Conservation (phyloP, 2,113 vertebrate species). For the Ochotona curzoniae region DNA sequence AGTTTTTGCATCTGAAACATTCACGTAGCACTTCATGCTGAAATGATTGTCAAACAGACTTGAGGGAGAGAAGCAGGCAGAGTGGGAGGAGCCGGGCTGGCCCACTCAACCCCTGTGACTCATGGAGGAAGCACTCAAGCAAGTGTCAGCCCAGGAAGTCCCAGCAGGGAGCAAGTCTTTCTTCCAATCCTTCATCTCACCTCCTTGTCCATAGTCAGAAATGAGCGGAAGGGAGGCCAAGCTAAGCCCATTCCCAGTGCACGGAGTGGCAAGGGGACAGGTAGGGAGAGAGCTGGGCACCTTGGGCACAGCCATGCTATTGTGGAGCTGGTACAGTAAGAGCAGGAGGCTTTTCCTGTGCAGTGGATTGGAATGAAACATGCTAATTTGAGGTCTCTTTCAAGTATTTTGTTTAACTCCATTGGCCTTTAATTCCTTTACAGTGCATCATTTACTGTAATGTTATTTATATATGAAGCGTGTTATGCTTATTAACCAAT, state of each 20-base stretch:
- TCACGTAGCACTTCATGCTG: not conserved
- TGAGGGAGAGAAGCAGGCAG: conserved; percentile 70
- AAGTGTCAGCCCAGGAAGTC: conserved; percentile 75
- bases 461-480: conserved; percentile 90
- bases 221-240: conserved; percentile 67
- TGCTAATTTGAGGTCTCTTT: conserved; percentile 94
- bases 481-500: conserved; percentile 90
- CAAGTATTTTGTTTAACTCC: conserved; percentile 91
- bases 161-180: conserved; percentile 28
- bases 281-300: conserved; percentile 65
- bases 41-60: conserved; percentile 58
- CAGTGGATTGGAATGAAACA: conserved; percentile 97
- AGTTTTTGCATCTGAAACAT: not conserved
- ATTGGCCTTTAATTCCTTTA: conserved; percentile 90
- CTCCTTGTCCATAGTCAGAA: not conserved
- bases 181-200: not conserved
- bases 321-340: conserved; percentile 91
- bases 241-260: conserved; percentile 73
- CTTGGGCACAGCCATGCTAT: conserved; percentile 40
- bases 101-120: conserved; percentile 68
- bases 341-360: conserved; percentile 92
- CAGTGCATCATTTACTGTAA: conserved; percentile 88
- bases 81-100: conserved; percentile 65
- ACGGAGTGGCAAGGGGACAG: conserved; percentile 65
- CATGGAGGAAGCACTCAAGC: conserved; percentile 72